Evolutionary conservation across 2,797 vertebrate species (phyloP).

Genomic region (Aldrovandia affinis): DNA sequence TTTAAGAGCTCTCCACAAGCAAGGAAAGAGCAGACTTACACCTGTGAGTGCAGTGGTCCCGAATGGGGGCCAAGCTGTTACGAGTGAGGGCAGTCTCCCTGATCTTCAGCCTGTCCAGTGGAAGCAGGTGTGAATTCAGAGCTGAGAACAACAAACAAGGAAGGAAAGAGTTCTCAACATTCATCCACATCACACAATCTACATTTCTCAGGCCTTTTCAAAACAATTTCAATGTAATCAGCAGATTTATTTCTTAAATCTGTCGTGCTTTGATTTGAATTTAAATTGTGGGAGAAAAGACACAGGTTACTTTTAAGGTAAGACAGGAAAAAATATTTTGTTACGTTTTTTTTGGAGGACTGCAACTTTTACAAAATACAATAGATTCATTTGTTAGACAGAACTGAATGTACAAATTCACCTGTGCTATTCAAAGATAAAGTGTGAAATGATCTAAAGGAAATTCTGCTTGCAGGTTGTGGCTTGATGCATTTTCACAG

Average conservation of each 20-base stretch:
- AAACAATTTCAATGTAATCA: neutral
- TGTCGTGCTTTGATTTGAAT: neutral
- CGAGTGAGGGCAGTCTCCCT: slow-evolving; percentile 64
- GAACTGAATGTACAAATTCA: neutral
- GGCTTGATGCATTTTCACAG: neutral
- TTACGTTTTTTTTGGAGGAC: neutral
- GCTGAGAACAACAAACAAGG: slow-evolving; percentile 56
- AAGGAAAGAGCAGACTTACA: slow-evolving; percentile 68
- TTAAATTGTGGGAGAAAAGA: neutral
- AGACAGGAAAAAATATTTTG: neutral
- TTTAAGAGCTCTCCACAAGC: neutral
- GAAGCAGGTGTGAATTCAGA: slow-evolving; percentile 65
- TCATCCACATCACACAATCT: neutral
- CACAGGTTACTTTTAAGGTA: neutral
- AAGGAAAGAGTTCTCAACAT: neutral
- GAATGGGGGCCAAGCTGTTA: slow-evolving; percentile 74
- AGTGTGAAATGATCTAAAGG: no score
- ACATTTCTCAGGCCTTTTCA: neutral
- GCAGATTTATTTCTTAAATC: neutral
- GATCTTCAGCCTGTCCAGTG: slow-evolving; percentile 61
- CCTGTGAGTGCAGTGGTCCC: slow-evolving; percentile 73
- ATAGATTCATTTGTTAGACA: neutral
- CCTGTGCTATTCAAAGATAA: neutral
- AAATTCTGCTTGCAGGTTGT: neutral
- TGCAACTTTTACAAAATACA: neutral